Percentiles rank a stretch among this genome's conserved stretches.
phyloP scores from a whole-genome alignment of 2,113 vertebrate species.

The Melanotaenia duboulayi region DNA sequence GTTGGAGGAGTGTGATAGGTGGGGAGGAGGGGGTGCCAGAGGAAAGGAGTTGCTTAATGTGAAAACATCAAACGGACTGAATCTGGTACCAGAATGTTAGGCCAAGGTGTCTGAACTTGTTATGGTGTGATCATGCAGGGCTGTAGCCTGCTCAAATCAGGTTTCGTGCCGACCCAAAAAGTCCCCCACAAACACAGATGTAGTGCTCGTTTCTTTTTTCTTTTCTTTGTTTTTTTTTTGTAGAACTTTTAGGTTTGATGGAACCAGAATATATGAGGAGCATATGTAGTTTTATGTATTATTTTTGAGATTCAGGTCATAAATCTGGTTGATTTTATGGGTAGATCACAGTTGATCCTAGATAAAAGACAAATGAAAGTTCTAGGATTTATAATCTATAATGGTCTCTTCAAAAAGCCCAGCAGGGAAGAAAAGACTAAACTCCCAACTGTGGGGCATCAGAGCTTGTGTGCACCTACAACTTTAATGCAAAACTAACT shows the following conservation, averaged over 20 bases:
- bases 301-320: slow-evolving; percentile 38
- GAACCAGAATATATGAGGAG: slow-evolving; percentile 20
- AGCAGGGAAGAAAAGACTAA: not conserved
- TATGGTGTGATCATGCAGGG: slow-evolving; percentile 68
- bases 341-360: slow-evolving; percentile 28
- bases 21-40: slow-evolving; percentile 34
- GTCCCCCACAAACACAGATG: not conserved
- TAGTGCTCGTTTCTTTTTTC: slow-evolving; percentile 15
- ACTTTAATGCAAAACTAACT: slow-evolving; percentile 35
- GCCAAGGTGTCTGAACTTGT: slow-evolving; percentile 74
- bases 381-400: slow-evolving; percentile 36
- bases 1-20: slow-evolving; percentile 37
- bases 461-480: slow-evolving; percentile 9
- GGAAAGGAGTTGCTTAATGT: slow-evolving; percentile 60
- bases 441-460: slow-evolving; percentile 16
- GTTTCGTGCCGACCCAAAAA: slow-evolving; percentile 26
- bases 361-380: slow-evolving; percentile 51
- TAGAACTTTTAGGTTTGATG: not conserved
- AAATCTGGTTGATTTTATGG: slow-evolving; percentile 36
- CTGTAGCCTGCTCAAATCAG: slow-evolving; percentile 46
- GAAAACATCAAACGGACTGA: slow-evolving; percentile 72
- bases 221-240: slow-evolving; percentile 19
- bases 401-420: slow-evolving; percentile 26
- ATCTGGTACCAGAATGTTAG: slow-evolving; percentile 64
- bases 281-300: slow-evolving; percentile 31